A percentile compares a stretch with the other conserved stretches of the same genome.
These are phyloP conservation scores for Crepidodera aurea DNA, from an alignment of 2,888 invertebrate genomes.

Conservation along the genomic window DNA sequence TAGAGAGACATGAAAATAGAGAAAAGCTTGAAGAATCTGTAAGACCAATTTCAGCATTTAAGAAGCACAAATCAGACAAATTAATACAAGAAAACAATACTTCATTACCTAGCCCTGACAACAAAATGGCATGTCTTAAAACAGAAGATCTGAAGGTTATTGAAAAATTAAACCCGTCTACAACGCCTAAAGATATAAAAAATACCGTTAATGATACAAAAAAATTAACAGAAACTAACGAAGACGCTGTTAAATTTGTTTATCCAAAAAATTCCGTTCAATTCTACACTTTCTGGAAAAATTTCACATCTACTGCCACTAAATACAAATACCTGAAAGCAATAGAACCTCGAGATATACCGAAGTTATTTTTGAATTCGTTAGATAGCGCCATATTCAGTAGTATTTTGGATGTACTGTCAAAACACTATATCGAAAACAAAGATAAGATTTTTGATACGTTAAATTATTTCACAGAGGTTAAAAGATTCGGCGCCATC, in stretches of 20 bases:
- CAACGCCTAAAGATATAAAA: constrained; percentile 32
- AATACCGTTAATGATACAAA: constrained; percentile 38
- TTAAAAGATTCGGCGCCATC: constrained; percentile 72
- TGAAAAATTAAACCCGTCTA: constrained; percentile 40
- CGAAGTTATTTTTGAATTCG: constrained; percentile 72
- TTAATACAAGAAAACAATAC: not conserved
- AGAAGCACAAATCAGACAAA: constrained; percentile 9
- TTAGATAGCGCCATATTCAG: constrained; percentile 72
- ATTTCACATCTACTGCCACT: constrained; percentile 63
- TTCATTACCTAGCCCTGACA: constrained; percentile 35
- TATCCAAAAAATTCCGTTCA: constrained; percentile 72
- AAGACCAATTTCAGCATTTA: not conserved
- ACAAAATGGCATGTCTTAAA: constrained; percentile 37
- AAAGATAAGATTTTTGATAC: constrained; percentile 63
- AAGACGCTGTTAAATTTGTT: constrained; percentile 51
- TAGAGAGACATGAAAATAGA: constrained; percentile 34
- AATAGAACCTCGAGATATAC: constrained; percentile 67
- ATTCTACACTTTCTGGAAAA: constrained; percentile 71
- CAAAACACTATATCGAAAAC: constrained; percentile 61
- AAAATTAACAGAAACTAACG: constrained; percentile 34
- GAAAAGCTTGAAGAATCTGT: constrained; percentile 21
- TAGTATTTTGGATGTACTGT: constrained; percentile 66
- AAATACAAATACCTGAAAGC: constrained; percentile 68
- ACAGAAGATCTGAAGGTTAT: constrained; percentile 49
- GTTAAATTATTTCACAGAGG: constrained; percentile 64